Conservation (phyloP, 1,140 invertebrate genomes). For the Vanessa atalanta region DNA sequence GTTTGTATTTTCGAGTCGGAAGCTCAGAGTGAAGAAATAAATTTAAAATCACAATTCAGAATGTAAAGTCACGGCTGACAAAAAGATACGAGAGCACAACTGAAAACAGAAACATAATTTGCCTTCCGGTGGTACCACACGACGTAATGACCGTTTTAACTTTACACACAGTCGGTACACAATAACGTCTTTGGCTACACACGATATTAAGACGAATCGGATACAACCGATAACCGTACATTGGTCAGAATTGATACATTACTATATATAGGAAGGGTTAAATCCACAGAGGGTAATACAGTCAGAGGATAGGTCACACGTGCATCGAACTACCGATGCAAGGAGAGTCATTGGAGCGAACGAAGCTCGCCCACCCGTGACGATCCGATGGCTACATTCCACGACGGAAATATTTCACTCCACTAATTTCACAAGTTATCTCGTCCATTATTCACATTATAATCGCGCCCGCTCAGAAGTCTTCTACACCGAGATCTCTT, state of each 20-base stretch:
- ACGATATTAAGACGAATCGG: background rate
- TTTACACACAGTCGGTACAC: background rate
- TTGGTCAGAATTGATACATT: conserved; percentile 34
- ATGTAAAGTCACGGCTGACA: background rate
- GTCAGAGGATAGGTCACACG: background rate
- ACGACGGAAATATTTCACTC: conserved; percentile 23
- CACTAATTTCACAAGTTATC: conserved; percentile 20
- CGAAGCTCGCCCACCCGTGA: conserved; percentile 22
- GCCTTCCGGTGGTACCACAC: background rate
- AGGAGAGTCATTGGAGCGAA: conserved; percentile 26
- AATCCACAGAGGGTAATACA: conserved; percentile 5
- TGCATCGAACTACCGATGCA: conserved; percentile 28
- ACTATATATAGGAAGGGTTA: conserved; percentile 7
- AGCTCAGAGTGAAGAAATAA: background rate
- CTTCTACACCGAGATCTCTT: conserved; percentile 76
- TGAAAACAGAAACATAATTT: background rate
- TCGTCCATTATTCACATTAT: conserved; percentile 13
- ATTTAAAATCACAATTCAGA: conserved; percentile 5
- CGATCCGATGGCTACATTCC: conserved; percentile 11
- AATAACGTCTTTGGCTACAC: background rate
- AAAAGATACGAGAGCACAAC: background rate
- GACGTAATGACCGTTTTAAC: background rate
- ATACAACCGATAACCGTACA: conserved; percentile 20
- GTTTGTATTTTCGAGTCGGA: background rate
- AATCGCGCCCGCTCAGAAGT: conserved; percentile 42